These are phyloP conservation scores for Enteromius radiatus DNA, from an alignment of 2,797 vertebrate genomes.

Conservation along the genomic window DNA sequence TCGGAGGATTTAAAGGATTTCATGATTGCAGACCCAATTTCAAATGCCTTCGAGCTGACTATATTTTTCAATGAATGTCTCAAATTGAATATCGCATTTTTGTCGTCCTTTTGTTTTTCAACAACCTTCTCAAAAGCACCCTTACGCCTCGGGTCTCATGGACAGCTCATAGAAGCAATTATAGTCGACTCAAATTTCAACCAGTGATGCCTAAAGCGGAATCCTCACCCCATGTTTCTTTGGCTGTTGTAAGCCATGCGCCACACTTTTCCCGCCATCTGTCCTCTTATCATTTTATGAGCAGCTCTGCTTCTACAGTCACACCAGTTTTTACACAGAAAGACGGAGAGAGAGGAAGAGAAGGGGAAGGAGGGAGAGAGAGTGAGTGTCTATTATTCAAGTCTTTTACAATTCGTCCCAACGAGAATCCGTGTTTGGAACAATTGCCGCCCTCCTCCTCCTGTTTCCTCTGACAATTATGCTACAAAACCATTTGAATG, in stretches of 20 bases:
- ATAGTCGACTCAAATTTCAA: conserved; percentile 46
- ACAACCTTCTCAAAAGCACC: conserved; percentile 25
- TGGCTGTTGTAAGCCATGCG: conserved; percentile 48
- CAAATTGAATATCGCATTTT: conserved; percentile 33
- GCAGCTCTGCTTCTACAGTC: conserved; percentile 56
- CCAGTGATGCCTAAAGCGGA: conserved; percentile 34
- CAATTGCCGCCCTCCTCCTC: conserved; percentile 60
- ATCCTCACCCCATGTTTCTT: conserved; percentile 23
- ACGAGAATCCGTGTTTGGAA: conserved; percentile 56
- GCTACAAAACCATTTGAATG: conserved; percentile 63
- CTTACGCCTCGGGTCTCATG: conserved; percentile 17
- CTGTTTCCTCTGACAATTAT: conserved; percentile 67
- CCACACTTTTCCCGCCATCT: conserved; percentile 66
- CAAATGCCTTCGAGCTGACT: conserved; percentile 19
- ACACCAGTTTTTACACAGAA: conserved; percentile 43
- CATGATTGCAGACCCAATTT: conserved; percentile 27
- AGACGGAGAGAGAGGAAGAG: conserved; percentile 17
- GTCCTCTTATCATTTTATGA: conserved; percentile 72
- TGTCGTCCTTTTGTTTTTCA: conserved; percentile 31
- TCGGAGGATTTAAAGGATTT: conserved; percentile 11
- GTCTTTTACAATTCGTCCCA: conserved; percentile 60
- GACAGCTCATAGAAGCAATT: conserved; percentile 49
- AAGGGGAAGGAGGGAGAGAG: conserved; percentile 25
- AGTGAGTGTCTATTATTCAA: conserved; percentile 66
- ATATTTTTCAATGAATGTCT: conserved; percentile 31